Evolutionary conservation across 1,140 invertebrate genomes (phyloP).

Genomic region (Drosophila azteca): DNA sequence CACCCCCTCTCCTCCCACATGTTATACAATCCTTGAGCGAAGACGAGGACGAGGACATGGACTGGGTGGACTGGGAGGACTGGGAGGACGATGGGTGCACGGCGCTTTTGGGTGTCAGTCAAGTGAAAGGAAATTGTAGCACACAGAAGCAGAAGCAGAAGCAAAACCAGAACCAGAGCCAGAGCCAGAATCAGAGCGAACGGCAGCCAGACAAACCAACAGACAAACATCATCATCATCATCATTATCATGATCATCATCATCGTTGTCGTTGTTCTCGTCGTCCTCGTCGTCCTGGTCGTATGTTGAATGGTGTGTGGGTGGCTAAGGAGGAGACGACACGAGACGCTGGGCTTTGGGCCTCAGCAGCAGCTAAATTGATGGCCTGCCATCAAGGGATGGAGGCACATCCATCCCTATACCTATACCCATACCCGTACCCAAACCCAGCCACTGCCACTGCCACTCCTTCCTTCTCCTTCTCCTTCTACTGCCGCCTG

Average conservation of each 20-base stretch:
- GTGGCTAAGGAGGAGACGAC: not conserved
- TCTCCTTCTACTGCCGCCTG: too few relatives aligned
- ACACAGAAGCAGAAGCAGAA: conserved; percentile 30
- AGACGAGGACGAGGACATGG: too few relatives aligned
- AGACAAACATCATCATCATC: conserved; percentile 76
- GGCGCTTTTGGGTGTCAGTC: conserved; percentile 78
- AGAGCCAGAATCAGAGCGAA: conserved; percentile 1
- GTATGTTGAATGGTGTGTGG: not conserved
- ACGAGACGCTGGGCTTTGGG: conserved; percentile 7
- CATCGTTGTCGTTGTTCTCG: conserved; percentile 35
- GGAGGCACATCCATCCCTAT: conserved; percentile 12
- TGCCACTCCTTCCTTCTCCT: not conserved
- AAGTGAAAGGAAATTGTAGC: conserved; percentile 82
- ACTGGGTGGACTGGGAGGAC: conserved; percentile 13
- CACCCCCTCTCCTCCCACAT: conserved; percentile 56
- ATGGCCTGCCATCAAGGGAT: conserved; percentile 66
- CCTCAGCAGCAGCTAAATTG: conserved; percentile 59
- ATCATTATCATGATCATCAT: conserved; percentile 61
- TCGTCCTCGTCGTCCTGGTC: too few relatives aligned
- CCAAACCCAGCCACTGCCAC: conserved; percentile 1
- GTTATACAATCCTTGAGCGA: conserved; percentile 79
- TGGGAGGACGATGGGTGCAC: conserved; percentile 45
- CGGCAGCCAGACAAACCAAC: conserved; percentile 70
- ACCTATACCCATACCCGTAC: not conserved
- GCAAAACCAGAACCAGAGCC: not conserved